These are phyloP conservation scores for Nephila pilipes DNA, from an alignment of 1,140 invertebrate genomes.

Conservation along the genomic window DNA sequence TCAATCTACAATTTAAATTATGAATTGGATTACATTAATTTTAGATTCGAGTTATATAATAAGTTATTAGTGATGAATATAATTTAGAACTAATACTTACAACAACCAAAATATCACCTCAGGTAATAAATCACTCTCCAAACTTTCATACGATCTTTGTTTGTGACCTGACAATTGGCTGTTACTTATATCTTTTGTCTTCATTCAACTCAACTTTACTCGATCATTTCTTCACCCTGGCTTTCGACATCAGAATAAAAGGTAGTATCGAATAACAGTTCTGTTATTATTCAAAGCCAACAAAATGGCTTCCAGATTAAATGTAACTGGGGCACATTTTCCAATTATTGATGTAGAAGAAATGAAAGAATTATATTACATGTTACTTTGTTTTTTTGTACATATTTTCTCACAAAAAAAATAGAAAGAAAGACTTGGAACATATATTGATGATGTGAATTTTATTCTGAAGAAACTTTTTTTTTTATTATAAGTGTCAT, in stretches of 20 bases:
- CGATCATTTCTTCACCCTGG: background rate
- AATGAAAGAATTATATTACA: background rate
- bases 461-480: background rate
- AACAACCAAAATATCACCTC: too few species aligned
- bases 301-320: background rate
- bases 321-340: background rate
- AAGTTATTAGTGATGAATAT: too few species aligned
- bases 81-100: too few species aligned
- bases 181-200: background rate
- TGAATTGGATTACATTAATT: too few species aligned
- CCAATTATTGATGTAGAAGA: background rate
- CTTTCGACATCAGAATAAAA: background rate
- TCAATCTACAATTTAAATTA: too few species aligned
- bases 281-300: background rate
- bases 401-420: background rate
- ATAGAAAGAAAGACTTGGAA: background rate
- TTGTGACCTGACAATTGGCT: background rate
- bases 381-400: background rate
- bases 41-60: too few species aligned
- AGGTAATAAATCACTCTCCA: too few species aligned
- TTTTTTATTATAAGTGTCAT: background rate
- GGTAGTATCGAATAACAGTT: background rate
- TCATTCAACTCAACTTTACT: background rate
- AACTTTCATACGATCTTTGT: too few species aligned
- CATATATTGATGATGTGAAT: background rate